Conservation (phyloP, 2,888 invertebrate species). For the Onthophagus sagittarius region DNA sequence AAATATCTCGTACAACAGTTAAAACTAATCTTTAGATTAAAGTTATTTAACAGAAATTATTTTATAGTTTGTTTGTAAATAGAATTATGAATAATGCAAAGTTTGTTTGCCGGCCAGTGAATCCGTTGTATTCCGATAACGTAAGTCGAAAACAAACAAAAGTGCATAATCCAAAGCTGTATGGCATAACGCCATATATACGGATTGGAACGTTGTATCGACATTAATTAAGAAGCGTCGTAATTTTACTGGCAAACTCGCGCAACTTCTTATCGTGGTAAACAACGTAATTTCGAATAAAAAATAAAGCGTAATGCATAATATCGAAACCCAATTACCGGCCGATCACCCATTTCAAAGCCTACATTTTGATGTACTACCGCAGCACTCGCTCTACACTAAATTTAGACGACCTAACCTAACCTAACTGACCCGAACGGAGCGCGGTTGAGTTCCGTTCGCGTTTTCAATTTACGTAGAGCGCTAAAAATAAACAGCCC, state of each 20-base stretch:
- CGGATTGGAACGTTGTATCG: background rate
- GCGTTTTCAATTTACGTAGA: background rate
- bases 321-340: constrained; percentile 4
- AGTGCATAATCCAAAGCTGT: background rate
- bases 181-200: background rate
- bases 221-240: background rate
- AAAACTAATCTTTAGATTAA: too few species aligned
- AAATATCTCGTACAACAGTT: too few species aligned
- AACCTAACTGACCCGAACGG: constrained; percentile 9
- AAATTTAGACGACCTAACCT: constrained; percentile 13
- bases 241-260: background rate
- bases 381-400: background rate
- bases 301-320: background rate
- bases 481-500: constrained; percentile 3
- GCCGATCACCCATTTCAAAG: constrained; percentile 10
- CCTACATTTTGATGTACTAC: background rate
- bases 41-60: background rate
- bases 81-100: background rate
- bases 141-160: background rate
- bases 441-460: constrained; percentile 8
- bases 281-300: background rate
- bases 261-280: background rate
- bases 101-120: background rate
- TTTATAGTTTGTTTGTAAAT: background rate
- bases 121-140: background rate